Evolutionary conservation across 2,888 invertebrate species (phyloP), one percentile per base, ranked within the genome.

Genomic region (Pogonocherus hispidulus): DNA sequence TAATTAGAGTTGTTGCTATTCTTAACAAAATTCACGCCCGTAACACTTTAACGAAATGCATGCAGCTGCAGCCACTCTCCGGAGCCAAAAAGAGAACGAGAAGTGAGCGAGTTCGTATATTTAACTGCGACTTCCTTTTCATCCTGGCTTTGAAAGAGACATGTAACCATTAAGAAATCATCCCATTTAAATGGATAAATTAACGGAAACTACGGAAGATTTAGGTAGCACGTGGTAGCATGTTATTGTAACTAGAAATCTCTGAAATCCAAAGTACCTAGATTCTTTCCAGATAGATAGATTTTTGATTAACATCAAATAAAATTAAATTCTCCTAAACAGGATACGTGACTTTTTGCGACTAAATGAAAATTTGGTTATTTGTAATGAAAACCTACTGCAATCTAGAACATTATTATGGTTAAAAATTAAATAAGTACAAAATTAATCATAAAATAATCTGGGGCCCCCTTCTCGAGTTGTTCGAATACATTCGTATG

Each of bases 1-100:
- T 66, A 73, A 75, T 76, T 74, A 72, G 66, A 55, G 60, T 57
- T 52, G 54, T 14, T 18, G 67, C 72, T 74, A 76, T 76, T 76
- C 74, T 74, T 74, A 74, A 41, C 71, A 44, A 66, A 69, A 63
- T 64, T 37, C 52, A 35, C 44, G 14, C 16, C 67, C 46, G 66
- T 41, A 41, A 22, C 18, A 37, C 32, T 71, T 71, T 70, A 72
- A 74, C 67, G 69, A 74, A 74, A 76, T 67, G 70, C 70, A 70
- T 69, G 67, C 76, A 76, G 73, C 74, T 72, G 75, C 66, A 71
- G 56, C 72, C 35, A 51, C 19, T 59, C 47, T 32, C 47, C 51
- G 46, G 51, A 27, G 23, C 32, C n/a, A 18, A 62, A 62, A 49
- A 49, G 49, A 51, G 14, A 62, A 62, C n/a, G 4, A 51, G 51